Evolutionary conservation across 2,888 invertebrate genomes (phyloP).

Genomic region (Pharmacophagus antenor): DNA sequence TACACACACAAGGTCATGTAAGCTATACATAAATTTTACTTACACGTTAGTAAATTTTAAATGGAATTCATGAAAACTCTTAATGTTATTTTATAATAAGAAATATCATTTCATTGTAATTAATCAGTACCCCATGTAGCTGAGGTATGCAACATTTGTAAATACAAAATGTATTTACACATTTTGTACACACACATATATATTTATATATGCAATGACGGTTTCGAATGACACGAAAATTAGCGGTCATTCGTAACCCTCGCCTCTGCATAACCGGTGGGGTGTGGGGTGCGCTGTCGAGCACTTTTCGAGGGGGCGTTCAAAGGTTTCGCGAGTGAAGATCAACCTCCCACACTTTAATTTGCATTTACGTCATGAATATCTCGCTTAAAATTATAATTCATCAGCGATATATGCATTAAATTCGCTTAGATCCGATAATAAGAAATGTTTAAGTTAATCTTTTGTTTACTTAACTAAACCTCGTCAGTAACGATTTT

Average conservation of each 20-base stretch:
- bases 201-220: background rate
- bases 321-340: slow-evolving; percentile 19
- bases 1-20: no score
- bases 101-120: background rate
- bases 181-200: slow-evolving; percentile 12
- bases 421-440: background rate
- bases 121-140: background rate
- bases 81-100: background rate
- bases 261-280: slow-evolving; percentile 13
- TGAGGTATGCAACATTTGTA: slow-evolving; percentile 10
- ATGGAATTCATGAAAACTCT: no score
- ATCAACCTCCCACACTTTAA: slow-evolving; percentile 8
- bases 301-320: slow-evolving; percentile 23
- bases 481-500: no score
- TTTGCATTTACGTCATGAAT: slow-evolving; percentile 20
- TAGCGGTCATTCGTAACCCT: slow-evolving; percentile 15
- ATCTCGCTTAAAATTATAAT: background rate
- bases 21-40: no score
- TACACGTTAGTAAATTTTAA: no score
- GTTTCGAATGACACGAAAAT: slow-evolving; percentile 1
- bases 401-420: background rate
- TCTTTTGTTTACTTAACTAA: no score
- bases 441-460: no score
- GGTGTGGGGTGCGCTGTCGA: slow-evolving; percentile 6
- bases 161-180: slow-evolving; percentile 6